phyloP scores from a whole-genome alignment of 1,140 invertebrate genomes.

The Conus betulinus region DNA sequence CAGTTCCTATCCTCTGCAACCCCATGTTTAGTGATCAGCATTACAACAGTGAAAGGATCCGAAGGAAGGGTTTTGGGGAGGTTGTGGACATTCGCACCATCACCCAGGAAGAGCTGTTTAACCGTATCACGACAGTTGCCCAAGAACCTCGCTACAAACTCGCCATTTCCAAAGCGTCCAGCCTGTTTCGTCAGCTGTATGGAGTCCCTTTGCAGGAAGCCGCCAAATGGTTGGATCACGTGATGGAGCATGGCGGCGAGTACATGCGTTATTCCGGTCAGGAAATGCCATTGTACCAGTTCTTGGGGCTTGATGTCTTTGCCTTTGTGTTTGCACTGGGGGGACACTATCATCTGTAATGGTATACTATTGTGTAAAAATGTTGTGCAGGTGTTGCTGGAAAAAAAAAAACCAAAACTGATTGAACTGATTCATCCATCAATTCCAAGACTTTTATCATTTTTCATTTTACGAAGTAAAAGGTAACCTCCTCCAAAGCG shows the following conservation, averaged over 20 bases:
- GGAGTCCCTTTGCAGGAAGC: slow-evolving; percentile 43
- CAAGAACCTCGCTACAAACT: slow-evolving; percentile 28
- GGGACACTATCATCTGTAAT: neutral
- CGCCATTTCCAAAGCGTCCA: slow-evolving; percentile 51
- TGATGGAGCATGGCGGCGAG: slow-evolving; percentile 29
- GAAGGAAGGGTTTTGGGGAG: slow-evolving; percentile 68
- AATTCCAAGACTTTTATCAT: too few species aligned
- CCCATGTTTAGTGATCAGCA: slow-evolving; percentile 84
- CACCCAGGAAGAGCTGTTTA: slow-evolving; percentile 55
- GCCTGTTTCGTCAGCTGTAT: slow-evolving; percentile 39
- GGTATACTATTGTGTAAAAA: neutral
- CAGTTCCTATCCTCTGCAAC: slow-evolving; percentile 85
- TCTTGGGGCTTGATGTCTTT: slow-evolving; percentile 4
- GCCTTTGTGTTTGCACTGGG: neutral
- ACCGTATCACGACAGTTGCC: slow-evolving; percentile 52
- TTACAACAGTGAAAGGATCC: slow-evolving; percentile 73
- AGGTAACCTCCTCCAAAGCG: too few species aligned
- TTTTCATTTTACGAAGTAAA: too few species aligned
- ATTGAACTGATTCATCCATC: neutral
- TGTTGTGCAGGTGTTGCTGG: neutral
- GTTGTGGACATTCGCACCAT: slow-evolving; percentile 63
- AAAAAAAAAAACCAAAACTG: neutral
- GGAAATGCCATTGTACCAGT: slow-evolving; percentile 54
- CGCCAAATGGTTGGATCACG: slow-evolving; percentile 54
- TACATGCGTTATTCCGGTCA: slow-evolving; percentile 44